Base-by-base conservation (phyloP, 1,140 invertebrate genomes). In the Tetramorium simillimum region DNA sequence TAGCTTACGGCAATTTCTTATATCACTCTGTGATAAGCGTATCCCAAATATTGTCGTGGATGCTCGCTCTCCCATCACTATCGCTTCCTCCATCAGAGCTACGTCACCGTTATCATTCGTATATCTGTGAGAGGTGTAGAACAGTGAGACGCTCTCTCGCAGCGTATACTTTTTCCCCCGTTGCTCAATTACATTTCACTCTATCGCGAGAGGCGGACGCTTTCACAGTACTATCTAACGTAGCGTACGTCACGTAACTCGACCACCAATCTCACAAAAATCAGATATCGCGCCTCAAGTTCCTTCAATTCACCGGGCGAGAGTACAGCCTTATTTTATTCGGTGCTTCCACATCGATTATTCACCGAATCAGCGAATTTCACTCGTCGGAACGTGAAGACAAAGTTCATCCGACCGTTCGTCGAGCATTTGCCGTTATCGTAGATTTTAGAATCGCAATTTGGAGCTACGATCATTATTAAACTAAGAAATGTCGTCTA, bases 131-230 rank as follows among this genome's bases (percentile, higher is more conserved):
- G 80, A 84, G 56, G 37, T 24, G 53, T 46, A 46, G 53, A 56
- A 72, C 28, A 40, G 69, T 60, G 28, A 60, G 80, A 82, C 80
- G 80, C 53, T 73, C 80, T 84, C 69, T 84, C 53, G 28, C 40
- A 46, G 12, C 24, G 18, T 65, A 63, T 28, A 75, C 67, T 62
- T 75, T 84, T 84, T 84, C 80, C 80, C 80, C 43, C 24, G 53
- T 84, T 46, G 53, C 80, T 73, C 80, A 73, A 84, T 84, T 84
- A 84, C 80, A 75, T 84, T 84, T 84, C 80, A 84, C 80, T 84
- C 56, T 43, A 84, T 84, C 56, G 80, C 69, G 80, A 84, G 80
- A 84, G 37, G 51, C 65, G 63, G 53, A 84, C 80, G 67, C 80
- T 84, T 84, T 84, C 80, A 84, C 80, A 28, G 80, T 37, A 49